Evolutionary conservation across 2,113 vertebrate genomes (phyloP), one percentile per base, ranked within the genome.

Genomic region (Malurus cyaneus): DNA sequence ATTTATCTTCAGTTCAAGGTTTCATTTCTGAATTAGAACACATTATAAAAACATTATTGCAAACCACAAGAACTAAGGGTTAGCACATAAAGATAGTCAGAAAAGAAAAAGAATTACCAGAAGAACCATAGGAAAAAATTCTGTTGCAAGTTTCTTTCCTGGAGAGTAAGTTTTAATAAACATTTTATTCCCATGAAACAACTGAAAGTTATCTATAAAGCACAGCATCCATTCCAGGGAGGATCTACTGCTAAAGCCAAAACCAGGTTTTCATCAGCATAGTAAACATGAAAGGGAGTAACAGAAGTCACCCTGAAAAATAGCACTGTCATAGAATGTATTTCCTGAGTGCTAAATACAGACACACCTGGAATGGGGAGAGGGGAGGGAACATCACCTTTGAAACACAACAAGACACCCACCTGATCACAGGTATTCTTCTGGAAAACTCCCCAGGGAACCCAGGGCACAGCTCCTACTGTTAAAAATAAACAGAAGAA

Each of bases 321-420:
- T 14, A 90, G 42, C 20, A 16, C 18, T 7, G 6, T 61, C 29
- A 7, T 39, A 65, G 14, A 80, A 80, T 18, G 5, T 53, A 80
- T 52, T 92, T 92, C 69, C 31, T 34, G 31, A 50, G 20, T 5
- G 39, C 39, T 39, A 39, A 39, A 39, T n/a, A 28, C 0, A 0
- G 24, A 29, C 0, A 0, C n/a, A 52, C 57, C 23, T 67, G 76
- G 44, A 69, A 64, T 0, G 1, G 12, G 20, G 53, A 72, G 34
- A 64, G 0, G 0, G 29, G 29, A 42, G 23, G 34, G 64, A 84
- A 78, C 8, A 5, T 54, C 42, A 16, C 17, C 41, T 81, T 47
- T 8, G 6, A 57, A 80, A 60, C 36, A 14, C 70, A 81, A 2
- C 59, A 14, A 20, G 83, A 19, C 7, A 17, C 12, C 4, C 70